Evolutionary conservation across 2,797 vertebrate species (phyloP).

Genomic region (Sorex maritimensis): DNA sequence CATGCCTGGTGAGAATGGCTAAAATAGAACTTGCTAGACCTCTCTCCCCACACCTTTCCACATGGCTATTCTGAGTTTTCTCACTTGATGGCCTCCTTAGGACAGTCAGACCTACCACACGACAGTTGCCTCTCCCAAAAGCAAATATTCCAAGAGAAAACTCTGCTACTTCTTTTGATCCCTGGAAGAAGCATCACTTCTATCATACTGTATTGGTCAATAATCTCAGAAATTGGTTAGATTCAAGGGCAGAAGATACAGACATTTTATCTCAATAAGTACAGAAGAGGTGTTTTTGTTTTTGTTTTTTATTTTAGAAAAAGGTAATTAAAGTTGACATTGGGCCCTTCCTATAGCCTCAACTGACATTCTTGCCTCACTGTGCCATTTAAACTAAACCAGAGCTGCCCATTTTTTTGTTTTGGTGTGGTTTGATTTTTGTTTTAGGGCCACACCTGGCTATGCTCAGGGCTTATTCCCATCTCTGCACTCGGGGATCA

Average conservation of each 20-base stretch:
- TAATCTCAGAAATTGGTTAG: background rate
- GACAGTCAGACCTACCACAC: background rate
- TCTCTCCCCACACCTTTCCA: background rate
- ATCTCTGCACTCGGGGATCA: too few relatives aligned
- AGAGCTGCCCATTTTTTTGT: background rate
- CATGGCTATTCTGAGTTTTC: background rate
- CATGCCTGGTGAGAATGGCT: background rate
- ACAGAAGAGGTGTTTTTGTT: background rate
- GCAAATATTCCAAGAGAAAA: background rate
- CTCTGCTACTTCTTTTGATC: background rate
- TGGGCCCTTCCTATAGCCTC: background rate
- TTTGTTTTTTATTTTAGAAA: background rate
- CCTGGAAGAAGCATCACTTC: background rate
- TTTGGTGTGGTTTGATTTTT: too few relatives aligned
- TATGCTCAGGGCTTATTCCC: too few relatives aligned
- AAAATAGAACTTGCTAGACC: background rate
- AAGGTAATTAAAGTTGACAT: background rate
- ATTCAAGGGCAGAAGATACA: background rate
- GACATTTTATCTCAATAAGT: background rate
- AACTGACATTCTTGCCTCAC: background rate
- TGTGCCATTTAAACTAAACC: background rate
- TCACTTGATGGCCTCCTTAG: background rate
- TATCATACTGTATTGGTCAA: background rate
- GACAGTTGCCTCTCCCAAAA: background rate
- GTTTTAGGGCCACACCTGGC: too few relatives aligned